Evolutionary conservation across 2,113 vertebrate genomes (phyloP).

Genomic region (Carettochelys insculpta): DNA sequence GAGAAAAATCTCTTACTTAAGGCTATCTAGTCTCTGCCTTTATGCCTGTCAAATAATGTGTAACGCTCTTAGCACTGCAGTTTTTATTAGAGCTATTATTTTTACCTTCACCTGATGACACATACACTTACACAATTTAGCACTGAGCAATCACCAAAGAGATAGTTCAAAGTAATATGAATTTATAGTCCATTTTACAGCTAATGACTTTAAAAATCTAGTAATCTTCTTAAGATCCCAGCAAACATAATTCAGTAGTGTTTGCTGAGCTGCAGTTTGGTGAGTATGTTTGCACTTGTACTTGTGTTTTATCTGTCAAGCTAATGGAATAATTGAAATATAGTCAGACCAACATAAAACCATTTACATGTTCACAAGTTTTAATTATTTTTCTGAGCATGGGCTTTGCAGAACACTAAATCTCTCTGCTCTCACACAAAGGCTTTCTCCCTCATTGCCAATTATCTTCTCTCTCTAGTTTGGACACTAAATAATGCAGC

Average conservation of each 20-base stretch:
- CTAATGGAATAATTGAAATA: neutral
- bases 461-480: neutral
- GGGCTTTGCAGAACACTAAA: neutral
- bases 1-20: slow-evolving; percentile 22
- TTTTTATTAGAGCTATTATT: neutral
- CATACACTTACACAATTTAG: neutral
- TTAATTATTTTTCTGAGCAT: neutral
- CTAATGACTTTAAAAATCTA: neutral
- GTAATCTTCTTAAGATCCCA: neutral
- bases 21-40: neutral
- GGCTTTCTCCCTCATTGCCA: neutral
- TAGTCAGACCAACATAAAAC: neutral
- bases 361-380: neutral
- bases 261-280: neutral
- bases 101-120: neutral
- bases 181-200: neutral
- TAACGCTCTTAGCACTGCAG: slow-evolving; percentile 4
- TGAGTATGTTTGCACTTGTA: neutral
- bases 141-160: neutral
- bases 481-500: rapidly evolving
- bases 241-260: neutral
- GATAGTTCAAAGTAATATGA: neutral
- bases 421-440: neutral
- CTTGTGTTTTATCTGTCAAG: neutral
- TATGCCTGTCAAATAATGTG: slow-evolving; percentile 30